Conservation (phyloP, 2,797 vertebrate species). For the Xyrichtys novacula region DNA sequence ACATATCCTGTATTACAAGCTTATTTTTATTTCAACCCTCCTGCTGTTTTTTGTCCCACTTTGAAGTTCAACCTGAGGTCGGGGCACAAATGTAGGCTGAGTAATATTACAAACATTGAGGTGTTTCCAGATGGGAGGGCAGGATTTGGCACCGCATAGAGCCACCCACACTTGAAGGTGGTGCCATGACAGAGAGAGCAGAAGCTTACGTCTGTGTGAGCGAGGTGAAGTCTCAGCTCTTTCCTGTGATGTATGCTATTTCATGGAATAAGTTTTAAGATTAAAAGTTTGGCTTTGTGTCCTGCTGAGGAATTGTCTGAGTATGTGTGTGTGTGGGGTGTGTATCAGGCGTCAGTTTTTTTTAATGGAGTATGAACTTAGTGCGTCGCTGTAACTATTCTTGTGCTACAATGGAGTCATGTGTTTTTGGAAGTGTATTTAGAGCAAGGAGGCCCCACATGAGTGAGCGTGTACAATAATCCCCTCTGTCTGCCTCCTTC, state of each 20-base stretch:
- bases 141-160: background rate
- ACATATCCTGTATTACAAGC: constrained; percentile 12
- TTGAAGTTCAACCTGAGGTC: constrained; percentile 27
- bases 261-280: constrained; percentile 10
- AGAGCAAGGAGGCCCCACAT: constrained; percentile 74
- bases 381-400: constrained; percentile 62
- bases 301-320: too few species aligned
- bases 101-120: constrained; percentile 7
- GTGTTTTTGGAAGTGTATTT: constrained; percentile 78
- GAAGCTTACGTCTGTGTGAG: background rate
- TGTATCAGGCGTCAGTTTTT: constrained; percentile 28
- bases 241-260: constrained; percentile 1
- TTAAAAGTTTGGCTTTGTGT: constrained; percentile 5
- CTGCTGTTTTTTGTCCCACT: constrained; percentile 26
- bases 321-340: constrained; percentile 13
- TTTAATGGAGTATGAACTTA: constrained; percentile 52
- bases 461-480: constrained; percentile 81
- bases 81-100: constrained; percentile 6
- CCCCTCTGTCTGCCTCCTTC: constrained; percentile 77
- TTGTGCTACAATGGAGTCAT: constrained; percentile 78
- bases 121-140: background rate
- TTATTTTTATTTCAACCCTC: constrained; percentile 9
- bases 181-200: background rate
- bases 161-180: constrained; percentile 6
- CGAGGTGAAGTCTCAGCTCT: background rate